phyloP scores from a whole-genome alignment of 2,113 vertebrate genomes.

The Myotis brandtii region DNA sequence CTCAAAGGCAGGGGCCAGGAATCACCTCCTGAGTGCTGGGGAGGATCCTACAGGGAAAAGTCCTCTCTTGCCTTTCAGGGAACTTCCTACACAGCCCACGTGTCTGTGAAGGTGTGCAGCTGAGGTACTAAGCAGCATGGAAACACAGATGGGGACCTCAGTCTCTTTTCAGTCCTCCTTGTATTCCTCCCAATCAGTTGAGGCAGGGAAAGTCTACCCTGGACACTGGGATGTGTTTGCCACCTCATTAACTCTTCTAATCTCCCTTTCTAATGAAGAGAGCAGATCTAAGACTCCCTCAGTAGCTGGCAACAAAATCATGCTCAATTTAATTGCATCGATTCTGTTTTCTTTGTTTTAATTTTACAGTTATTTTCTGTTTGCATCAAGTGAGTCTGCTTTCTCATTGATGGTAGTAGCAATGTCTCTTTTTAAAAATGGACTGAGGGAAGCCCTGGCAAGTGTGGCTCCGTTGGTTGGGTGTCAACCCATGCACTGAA shows the following conservation, averaged over 20 bases:
- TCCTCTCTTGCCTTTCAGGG: not conserved
- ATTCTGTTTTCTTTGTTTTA: slow-evolving; percentile 1
- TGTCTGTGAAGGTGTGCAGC: not conserved
- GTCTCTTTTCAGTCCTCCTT: not conserved
- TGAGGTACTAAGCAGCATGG: not conserved
- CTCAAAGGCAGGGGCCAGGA: not conserved
- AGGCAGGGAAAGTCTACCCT: not conserved
- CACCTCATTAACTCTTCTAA: slow-evolving; percentile 27
- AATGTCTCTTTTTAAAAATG: not conserved
- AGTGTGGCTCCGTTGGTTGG: not conserved
- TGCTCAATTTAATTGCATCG: not conserved
- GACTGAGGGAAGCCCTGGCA: not conserved
- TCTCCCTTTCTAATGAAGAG: not conserved
- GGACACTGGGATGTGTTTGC: not conserved
- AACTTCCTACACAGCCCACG: not conserved
- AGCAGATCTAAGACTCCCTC: slow-evolving; percentile 21
- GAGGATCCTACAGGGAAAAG: not conserved
- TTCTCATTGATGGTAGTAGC: not conserved
- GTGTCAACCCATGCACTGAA: not conserved
- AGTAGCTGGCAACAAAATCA: not conserved
- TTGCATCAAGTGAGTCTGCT: not conserved
- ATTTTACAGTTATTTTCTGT: slow-evolving; percentile 45
- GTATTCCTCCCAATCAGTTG: not conserved
- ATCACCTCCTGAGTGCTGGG: not conserved
- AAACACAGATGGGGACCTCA: not conserved